Evolutionary conservation across 1,140 invertebrate genomes (phyloP), one percentile per base, ranked within the genome.

Genomic region (Cotesia typhae): DNA sequence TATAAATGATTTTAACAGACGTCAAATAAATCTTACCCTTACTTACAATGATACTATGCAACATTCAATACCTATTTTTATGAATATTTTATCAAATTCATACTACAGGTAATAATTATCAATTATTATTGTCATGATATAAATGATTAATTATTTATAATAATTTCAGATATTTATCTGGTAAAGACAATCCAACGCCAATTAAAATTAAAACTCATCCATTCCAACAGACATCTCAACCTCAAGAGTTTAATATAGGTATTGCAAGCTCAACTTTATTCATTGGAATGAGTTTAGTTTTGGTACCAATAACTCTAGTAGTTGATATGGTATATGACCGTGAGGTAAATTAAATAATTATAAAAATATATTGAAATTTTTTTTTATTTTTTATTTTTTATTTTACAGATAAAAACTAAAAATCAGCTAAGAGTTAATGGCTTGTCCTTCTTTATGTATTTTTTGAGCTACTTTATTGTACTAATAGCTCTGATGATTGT

Each of bases 391-490:
- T 69, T 5, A 60, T 61, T 12, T 78, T 76, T 17, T 17, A 17
- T 17, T 17, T 89, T 90, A 69, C 87, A 96, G 94, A 92, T 92
- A 68, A 93, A 93, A 86, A 91, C 93, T 1, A 93, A 94, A 83
- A 94, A 94, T 82, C 94, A 95, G 78, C 86, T 96, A 7, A 88
- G 94, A 35, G 92, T 95, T 28, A 94, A 95, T 82, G 94, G 95
- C 1, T 83, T 96, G 28, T 90, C 92, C 3, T 92, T 93, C 80
- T 87, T 87, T 61, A 89, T 94, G 83, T 96, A 96, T 81, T 96
- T 94, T 83, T 81, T 91, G 1, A 92, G 92, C 0, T 94, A 92
- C 78, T 94, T 94, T 79, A 88, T 92, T 12, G 89, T 94, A 4
- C 86, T 94, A 35, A 86, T 88, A n/a, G 88, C 88, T 59, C 89